These are phyloP conservation scores for Silurus glanis DNA, from an alignment of 2,113 vertebrate genomes.

Conservation along the genomic window DNA sequence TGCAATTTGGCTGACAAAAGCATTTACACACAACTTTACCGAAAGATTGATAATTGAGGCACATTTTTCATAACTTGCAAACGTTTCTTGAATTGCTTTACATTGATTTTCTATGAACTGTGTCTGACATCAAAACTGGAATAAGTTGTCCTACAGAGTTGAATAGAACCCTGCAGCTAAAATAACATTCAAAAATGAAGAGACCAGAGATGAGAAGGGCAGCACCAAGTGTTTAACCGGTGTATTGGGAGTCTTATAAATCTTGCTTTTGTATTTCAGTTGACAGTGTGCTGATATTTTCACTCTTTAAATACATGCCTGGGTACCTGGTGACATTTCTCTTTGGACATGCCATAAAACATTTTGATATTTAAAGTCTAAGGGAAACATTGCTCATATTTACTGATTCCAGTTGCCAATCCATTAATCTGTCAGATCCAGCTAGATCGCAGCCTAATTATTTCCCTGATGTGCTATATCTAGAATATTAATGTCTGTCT, in stretches of 20 bases:
- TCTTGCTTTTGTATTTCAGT: neutral
- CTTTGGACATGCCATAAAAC: neutral
- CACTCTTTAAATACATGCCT: neutral
- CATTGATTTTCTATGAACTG: neutral
- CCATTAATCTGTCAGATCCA: neutral
- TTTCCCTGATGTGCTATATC: slow-evolving; percentile 12
- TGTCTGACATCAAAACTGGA: neutral
- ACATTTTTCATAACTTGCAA: neutral
- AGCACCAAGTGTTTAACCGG: neutral
- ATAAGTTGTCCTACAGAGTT: neutral
- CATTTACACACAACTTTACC: neutral
- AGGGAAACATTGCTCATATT: slow-evolving; percentile 6
- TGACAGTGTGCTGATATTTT: neutral
- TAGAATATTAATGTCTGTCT: slow-evolving; percentile 4
- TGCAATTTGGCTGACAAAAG: neutral
- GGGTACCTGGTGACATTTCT: neutral
- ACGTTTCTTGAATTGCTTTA: neutral
- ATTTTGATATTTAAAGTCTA: slow-evolving; percentile 13
- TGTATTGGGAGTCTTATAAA: neutral
- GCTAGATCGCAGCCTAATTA: slow-evolving; percentile 18
- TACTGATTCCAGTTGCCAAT: slow-evolving; percentile 21
- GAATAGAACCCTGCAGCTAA: neutral
- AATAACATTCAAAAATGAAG: neutral
- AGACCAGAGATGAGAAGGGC: neutral
- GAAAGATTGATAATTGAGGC: neutral